Base-by-base conservation (phyloP, 92 coral and sea anemone species). In the Phymanthus crucifer region DNA sequence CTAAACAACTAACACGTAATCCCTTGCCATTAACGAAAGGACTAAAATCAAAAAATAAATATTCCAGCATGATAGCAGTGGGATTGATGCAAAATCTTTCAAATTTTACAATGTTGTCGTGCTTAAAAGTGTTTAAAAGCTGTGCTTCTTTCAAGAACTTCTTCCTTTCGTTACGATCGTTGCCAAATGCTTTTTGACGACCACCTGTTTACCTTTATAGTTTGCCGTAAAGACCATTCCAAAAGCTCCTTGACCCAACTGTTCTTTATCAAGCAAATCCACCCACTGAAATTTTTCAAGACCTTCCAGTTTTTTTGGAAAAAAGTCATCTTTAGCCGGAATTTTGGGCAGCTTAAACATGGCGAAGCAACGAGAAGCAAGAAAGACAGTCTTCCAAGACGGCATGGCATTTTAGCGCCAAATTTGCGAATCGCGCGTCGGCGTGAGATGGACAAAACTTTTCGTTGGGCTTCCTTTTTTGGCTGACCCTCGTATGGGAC, bases 1-100 rank as follows among this genome's bases (percentile, higher is more conserved):
- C 87, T 19, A 87, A 73, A 37, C 87, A 76, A 79, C 78, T 81
- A 14, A 87, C 90, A 57, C 83, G 78, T 68, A 29, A 18, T 26
- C 32, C 66, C 40, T 37, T 37, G 6, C 71, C 85, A 32, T 50
- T 45, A 33, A 12, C 17, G 68, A 76, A 83, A 13, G 69, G 76
- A 5, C 76, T 27, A 45, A 83, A 75, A 37, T 83, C 83, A 75
- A 75, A 83, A 50, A 27, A 83, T 29, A 83, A 31, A 29, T 81
- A 83, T 14, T 83, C 82, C 17, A 76, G 50, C 82, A 75, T 83
- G n/a, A 83, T 83, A 14, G 87, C 38, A 5, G 76, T 66, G 24
- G 87, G 87, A 19, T 31, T 52, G 18, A 65, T 43, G 50, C 82
- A 83, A 66, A 76, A 52, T 14, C 36, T 64, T 37, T 72, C 4